Base-by-base conservation (phyloP, 2,113 vertebrate genomes). In the Hepsetus odoe region DNA sequence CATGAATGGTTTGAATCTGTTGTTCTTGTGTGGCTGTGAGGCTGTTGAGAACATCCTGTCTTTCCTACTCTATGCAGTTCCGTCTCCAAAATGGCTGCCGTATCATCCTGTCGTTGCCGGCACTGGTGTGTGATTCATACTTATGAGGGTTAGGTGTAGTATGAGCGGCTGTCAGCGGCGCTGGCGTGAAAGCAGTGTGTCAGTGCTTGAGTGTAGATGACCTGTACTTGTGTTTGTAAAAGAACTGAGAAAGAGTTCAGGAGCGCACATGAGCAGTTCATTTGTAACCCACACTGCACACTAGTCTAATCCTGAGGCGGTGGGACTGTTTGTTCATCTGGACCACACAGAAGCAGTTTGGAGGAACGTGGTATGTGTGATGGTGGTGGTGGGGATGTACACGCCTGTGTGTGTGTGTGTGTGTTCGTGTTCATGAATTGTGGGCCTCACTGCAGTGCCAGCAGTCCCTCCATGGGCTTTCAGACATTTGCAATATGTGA, bases 401-500 rank as follows among this genome's bases (percentile, higher is more conserved):
- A 20, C 1, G 38, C 55, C 44, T 64, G 58, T 44, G 13, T 62
- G 59, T 49, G 58, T 44, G 13, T 62, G 49, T 49, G 44, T 72
- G 24, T 62, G 74, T 56, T n/a, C 35, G 55, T n/a, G 67, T 58
- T 35, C 68, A 20, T 59, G 74, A 11, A n/a, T 72, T 79, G 74
- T 72, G 67, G 74, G 66, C 30, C 20, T 80, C 71, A 80, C 11
- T 35, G 71, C 70, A 80, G 12, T 79, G 72, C 84, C 84, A 85
- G 74, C 75, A 85, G 82, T 83, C 82, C 71, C 72, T 75, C 64
- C 13, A 75, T 72, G 86, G 85, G 76, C 69, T 82, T 82, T 76
- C 78, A 88, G 85, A 88, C 85, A 85, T 90, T 87, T 87, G 78
- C 82, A 89, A 83, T 85, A 89, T 90, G 82, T 90, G 67, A 87